These are phyloP conservation scores for Uropsilus gracilis DNA, from an alignment of 2,113 vertebrate genomes.

Conservation along the genomic window DNA sequence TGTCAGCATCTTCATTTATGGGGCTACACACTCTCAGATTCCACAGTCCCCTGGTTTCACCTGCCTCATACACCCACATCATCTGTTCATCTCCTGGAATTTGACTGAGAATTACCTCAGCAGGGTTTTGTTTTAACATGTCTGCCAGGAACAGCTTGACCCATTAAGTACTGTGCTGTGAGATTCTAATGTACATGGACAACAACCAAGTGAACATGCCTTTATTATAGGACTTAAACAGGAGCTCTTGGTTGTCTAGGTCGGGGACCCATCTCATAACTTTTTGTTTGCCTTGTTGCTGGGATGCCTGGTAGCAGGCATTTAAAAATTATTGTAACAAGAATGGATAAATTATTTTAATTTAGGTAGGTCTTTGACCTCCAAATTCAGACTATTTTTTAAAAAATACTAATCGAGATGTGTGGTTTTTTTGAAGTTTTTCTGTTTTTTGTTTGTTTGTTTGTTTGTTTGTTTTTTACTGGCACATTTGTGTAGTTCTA, in stretches of 20 bases:
- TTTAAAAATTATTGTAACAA: not conserved
- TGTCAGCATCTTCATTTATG: too few species aligned
- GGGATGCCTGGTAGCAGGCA: not conserved
- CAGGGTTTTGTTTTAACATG: not conserved
- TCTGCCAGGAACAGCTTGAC: not conserved
- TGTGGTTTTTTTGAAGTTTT: not conserved
- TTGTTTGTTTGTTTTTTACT: too few species aligned
- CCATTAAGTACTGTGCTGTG: not conserved
- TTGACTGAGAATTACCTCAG: not conserved
- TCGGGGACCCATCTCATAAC: not conserved
- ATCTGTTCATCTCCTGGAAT: not conserved
- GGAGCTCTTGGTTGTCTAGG: not conserved
- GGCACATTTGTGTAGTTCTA: slow-evolving; percentile 31
- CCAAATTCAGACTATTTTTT: not conserved
- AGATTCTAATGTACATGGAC: not conserved
- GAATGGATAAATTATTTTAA: not conserved
- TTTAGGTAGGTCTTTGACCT: not conserved
- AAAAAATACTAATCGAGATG: not conserved
- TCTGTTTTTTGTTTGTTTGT: too few species aligned
- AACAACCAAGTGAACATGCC: not conserved
- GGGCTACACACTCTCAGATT: too few species aligned
- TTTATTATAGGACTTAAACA: not conserved
- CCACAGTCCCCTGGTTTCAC: not conserved
- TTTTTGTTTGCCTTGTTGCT: not conserved
- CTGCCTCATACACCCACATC: not conserved